phyloP scores from a whole-genome alignment of 1,140 invertebrate genomes.

The Chionoecetes opilio region DNA sequence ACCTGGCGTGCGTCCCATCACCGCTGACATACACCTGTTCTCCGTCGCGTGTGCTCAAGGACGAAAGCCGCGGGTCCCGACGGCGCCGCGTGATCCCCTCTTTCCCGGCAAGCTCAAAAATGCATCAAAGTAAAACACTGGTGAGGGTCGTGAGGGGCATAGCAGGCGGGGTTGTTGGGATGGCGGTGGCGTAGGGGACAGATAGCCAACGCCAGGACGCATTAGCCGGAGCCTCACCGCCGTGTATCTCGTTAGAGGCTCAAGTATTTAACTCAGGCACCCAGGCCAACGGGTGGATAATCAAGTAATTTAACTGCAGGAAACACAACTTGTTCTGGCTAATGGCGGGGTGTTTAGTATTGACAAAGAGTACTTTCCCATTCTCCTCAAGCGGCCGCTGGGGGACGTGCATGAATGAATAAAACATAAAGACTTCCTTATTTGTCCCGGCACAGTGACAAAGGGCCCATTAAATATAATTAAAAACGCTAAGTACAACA shows the following conservation, averaged over 20 bases:
- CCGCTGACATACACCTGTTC: neutral
- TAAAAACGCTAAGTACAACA: constrained; percentile 55
- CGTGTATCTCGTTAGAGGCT: constrained; percentile 51
- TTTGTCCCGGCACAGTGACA: constrained; percentile 58
- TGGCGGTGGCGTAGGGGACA: constrained; percentile 45
- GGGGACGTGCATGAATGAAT: constrained; percentile 39
- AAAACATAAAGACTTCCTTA: constrained; percentile 51
- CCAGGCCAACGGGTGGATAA: constrained; percentile 49
- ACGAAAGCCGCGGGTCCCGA: neutral
- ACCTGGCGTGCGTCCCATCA: neutral
- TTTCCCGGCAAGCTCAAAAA: neutral
- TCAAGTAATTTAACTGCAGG: constrained; percentile 60
- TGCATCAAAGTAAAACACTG: constrained; percentile 29
- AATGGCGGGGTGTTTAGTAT: constrained; percentile 57
- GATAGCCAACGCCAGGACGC: constrained; percentile 38
- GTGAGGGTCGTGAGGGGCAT: neutral
- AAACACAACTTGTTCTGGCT: constrained; percentile 55
- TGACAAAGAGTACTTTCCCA: constrained; percentile 51
- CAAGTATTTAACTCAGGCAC: constrained; percentile 38
- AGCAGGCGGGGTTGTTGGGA: constrained; percentile 21
- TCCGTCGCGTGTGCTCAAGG: neutral
- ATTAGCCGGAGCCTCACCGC: neutral
- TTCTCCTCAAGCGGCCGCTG: constrained; percentile 40
- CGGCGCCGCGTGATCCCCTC: neutral
- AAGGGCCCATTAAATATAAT: constrained; percentile 62